Base-by-base conservation (phyloP, 2,888 invertebrate genomes). In the Eristalinus aeneus region DNA sequence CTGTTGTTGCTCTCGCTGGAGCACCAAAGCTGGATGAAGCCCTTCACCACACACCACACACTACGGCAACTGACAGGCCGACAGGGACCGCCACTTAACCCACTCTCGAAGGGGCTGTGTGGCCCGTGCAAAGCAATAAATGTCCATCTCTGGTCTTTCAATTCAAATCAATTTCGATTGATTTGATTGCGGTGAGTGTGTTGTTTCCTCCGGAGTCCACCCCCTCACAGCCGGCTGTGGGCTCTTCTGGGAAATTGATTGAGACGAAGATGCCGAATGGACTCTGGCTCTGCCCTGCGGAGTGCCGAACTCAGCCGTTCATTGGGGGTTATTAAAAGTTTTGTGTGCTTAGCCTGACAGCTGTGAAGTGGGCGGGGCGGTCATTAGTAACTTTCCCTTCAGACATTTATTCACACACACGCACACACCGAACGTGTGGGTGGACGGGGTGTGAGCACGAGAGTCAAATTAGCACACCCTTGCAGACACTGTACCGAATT, bases 161-260 rank as follows among this genome's bases (percentile, higher is more conserved):
- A 82, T 86, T 82, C 82, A 81, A 82, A 86, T 86, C 77, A 82
- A 86, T 77, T 86, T 82, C 86, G 69, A 82, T 74, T 81, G 85
- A 81, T 81, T 76, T 73, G 60, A 65, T 86, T 71, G 77, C 64
- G 73, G 60, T 63, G 68, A 74, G 68, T 80, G 74, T 80, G 63
- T 31, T 63, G 23, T 23, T 6, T 36, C 12, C 12, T 12, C 20
- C 20, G 12, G 9, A 20, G 12, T 4, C 20, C 0, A 2, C 5
- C 32, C 20, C 46, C 23, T 9, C 53, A 61, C 23, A 1, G 8
- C 6, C 12, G 56, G 8, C 39, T 22, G 6, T 8, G 16, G 53
- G 20, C 61, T 67, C 71, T 34, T 63, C 46, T 8, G 46, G 20
- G 61, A 75, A 80, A 85, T 81, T 77, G 85, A 85, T 85, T 85